Evolutionary conservation across 2,797 vertebrate species (phyloP).

Genomic region (Hemibagrus guttatus): DNA sequence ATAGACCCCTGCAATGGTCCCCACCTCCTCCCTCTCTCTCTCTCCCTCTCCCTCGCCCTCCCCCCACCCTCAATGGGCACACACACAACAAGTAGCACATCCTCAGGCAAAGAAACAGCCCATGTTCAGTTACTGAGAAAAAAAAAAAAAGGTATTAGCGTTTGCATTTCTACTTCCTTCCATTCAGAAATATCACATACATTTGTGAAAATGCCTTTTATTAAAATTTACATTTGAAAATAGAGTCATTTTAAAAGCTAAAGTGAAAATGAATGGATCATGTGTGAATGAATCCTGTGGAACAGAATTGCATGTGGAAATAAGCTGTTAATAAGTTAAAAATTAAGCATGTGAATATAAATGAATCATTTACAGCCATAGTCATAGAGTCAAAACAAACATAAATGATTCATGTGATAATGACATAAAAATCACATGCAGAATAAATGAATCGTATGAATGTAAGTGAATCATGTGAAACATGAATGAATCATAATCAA

Average conservation of each 20-base stretch:
- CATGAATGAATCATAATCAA: not conserved
- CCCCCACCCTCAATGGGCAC: not conserved
- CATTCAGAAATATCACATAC: not conserved
- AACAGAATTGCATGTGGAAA: not conserved
- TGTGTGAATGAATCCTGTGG: no score
- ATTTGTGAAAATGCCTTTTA: not conserved
- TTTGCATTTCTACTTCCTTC: not conserved
- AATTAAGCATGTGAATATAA: not conserved
- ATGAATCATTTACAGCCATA: no score
- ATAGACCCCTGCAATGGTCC: not conserved
- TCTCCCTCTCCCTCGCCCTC: not conserved
- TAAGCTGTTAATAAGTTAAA: not conserved
- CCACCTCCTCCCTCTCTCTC: not conserved
- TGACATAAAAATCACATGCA: not conserved
- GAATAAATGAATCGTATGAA: not conserved
- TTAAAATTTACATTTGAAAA: not conserved
- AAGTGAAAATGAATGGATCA: not conserved
- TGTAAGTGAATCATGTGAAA: not conserved
- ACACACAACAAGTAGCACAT: constrained; percentile 16
- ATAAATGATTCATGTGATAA: not conserved
- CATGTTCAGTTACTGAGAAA: not conserved
- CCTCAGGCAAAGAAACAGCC: constrained; percentile 3
- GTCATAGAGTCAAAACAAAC: not conserved
- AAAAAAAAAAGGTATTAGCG: not conserved
- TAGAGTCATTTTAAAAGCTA: not conserved